Percentiles rank a stretch among this genome's conserved stretches.
Evolutionary conservation across 2,113 vertebrate genomes (phyloP).

Genomic region (Erythrocercus mccallii): DNA sequence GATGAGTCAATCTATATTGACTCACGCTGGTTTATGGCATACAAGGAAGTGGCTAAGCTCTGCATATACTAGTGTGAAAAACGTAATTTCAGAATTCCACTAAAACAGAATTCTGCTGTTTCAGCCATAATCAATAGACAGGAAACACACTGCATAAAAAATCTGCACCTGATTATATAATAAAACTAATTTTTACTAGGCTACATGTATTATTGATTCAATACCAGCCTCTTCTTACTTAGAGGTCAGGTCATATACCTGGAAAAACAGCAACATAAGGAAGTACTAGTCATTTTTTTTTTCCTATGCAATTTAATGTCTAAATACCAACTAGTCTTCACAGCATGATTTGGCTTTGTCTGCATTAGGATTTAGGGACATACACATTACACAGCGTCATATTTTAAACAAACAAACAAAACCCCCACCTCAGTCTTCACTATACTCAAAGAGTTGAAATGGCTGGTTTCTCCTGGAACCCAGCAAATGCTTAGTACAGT

Average conservation of each 20-base stretch:
- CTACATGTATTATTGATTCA: neutral
- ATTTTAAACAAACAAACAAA: neutral
- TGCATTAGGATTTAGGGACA: neutral
- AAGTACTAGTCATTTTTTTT: fast-evolving
- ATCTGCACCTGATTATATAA: neutral
- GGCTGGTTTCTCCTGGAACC: neutral
- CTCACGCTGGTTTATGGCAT: neutral
- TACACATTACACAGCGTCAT: neutral
- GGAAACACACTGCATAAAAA: neutral
- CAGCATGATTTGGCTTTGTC: neutral
- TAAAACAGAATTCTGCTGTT: neutral
- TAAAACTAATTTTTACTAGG: neutral
- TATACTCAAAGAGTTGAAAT: neutral
- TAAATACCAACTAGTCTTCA: neutral
- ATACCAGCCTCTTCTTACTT: neutral
- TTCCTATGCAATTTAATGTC: neutral
- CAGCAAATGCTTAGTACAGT: neutral
- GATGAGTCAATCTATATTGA: neutral
- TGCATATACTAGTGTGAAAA: neutral
- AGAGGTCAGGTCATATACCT: neutral
- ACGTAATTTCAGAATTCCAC: neutral
- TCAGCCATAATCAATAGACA: neutral
- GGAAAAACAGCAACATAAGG: neutral
- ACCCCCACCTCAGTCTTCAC: neutral
- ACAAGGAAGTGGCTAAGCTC: neutral